phyloP scores from a whole-genome alignment of 1,140 invertebrate genomes.

The Neomicropteryx cornuta region DNA sequence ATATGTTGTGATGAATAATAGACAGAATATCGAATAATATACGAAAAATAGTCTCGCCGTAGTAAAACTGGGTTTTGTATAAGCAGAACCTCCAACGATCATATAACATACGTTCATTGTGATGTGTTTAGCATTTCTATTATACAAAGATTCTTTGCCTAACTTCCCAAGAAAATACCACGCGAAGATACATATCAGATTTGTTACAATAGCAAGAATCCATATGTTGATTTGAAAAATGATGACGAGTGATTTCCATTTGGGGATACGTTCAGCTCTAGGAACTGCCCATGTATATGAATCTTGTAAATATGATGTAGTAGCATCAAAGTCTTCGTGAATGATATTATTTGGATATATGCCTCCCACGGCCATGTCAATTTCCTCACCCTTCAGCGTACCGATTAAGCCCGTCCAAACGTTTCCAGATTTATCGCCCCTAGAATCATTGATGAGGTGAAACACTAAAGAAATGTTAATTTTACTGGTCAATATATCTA shows the following conservation, averaged over 20 bases:
- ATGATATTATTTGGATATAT: slow-evolving; percentile 43
- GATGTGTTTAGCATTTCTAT: slow-evolving; percentile 27
- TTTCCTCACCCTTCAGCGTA: slow-evolving; percentile 24
- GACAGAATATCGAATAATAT: slow-evolving; percentile 34
- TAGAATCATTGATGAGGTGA: slow-evolving; percentile 17
- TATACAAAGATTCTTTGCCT: slow-evolving; percentile 27
- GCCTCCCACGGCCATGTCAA: slow-evolving; percentile 38
- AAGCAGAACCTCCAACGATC: slow-evolving; percentile 28
- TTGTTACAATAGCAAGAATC: slow-evolving; percentile 24
- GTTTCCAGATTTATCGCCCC: slow-evolving; percentile 28
- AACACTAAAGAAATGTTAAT: slow-evolving; percentile 21
- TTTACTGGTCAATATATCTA: slow-evolving; percentile 17
- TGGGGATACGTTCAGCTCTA: slow-evolving; percentile 24
- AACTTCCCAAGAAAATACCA: slow-evolving; percentile 33
- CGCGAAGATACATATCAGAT: slow-evolving; percentile 27
- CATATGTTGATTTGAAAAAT: slow-evolving; percentile 35
- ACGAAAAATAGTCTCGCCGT: slow-evolving; percentile 38
- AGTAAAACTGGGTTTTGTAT: slow-evolving; percentile 29
- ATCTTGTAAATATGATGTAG: slow-evolving; percentile 37
- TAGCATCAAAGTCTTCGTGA: slow-evolving; percentile 37
- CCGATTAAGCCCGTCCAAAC: slow-evolving; percentile 37
- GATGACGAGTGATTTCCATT: slow-evolving; percentile 32
- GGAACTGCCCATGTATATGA: slow-evolving; percentile 41
- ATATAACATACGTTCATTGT: slow-evolving; percentile 34
- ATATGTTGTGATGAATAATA: slow-evolving; percentile 38